phyloP scores from a whole-genome alignment of 2,113 vertebrate genomes.

The Puntigrus tetrazona region DNA sequence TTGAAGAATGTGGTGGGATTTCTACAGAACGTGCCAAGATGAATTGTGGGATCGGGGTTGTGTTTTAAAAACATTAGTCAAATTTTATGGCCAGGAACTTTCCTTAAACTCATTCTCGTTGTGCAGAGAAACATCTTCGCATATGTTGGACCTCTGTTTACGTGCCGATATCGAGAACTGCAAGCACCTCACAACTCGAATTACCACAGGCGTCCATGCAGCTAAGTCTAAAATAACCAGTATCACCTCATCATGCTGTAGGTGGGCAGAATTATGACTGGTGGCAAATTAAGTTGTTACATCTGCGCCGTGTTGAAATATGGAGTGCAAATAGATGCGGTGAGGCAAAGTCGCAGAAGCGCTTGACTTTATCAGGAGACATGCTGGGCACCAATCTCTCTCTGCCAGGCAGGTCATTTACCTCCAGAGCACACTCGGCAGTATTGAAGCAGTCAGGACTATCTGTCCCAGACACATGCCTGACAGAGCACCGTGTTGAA shows the following conservation, averaged over 20 bases:
- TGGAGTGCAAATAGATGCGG: slow-evolving; percentile 57
- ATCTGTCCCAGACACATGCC: slow-evolving; percentile 61
- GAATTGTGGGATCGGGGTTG: slow-evolving; percentile 41
- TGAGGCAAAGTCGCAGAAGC: slow-evolving; percentile 48
- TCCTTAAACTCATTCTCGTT: slow-evolving; percentile 25
- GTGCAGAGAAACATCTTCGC: slow-evolving; percentile 36
- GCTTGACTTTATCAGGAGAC: slow-evolving; percentile 60
- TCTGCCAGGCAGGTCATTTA: slow-evolving; percentile 62
- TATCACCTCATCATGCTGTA: slow-evolving; percentile 56
- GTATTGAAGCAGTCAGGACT: slow-evolving; percentile 54
- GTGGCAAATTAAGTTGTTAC: slow-evolving; percentile 64
- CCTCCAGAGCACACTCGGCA: slow-evolving; percentile 55
- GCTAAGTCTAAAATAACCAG: slow-evolving; percentile 57
- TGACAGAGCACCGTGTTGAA: slow-evolving; percentile 44
- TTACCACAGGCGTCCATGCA: slow-evolving; percentile 57
- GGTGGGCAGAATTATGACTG: slow-evolving; percentile 61
- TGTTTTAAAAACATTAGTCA: slow-evolving; percentile 51
- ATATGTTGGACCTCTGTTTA: slow-evolving; percentile 48
- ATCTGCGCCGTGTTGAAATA: slow-evolving; percentile 55
- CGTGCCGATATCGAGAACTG: slow-evolving; percentile 44
- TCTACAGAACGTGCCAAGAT: slow-evolving; percentile 52
- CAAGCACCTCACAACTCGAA: slow-evolving; percentile 38
- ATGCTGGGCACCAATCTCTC: slow-evolving; percentile 62
- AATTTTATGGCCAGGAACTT: slow-evolving; percentile 47
- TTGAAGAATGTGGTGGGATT: slow-evolving; percentile 53